These are phyloP conservation scores for Pachycephala philippinensis DNA, from an alignment of 2,113 vertebrate genomes.

Conservation along the genomic window DNA sequence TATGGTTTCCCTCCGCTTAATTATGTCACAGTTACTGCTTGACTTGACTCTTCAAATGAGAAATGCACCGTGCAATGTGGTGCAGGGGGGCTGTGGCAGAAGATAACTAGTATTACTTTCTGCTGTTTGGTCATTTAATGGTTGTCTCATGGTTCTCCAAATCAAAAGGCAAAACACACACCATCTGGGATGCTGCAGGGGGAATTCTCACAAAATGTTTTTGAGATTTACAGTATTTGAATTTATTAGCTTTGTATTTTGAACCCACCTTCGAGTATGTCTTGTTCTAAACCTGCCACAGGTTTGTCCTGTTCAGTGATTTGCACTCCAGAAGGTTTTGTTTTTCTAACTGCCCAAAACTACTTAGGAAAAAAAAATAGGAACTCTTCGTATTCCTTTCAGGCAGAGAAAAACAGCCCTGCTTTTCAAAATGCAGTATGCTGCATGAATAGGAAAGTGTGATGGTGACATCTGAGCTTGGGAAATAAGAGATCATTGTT, in stretches of 20 bases:
- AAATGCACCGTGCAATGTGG: accelerated
- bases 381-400: background rate
- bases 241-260: background rate
- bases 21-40: background rate
- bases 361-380: background rate
- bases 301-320: background rate
- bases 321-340: background rate
- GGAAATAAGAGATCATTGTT: constrained; percentile 50
- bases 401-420: constrained; percentile 16
- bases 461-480: constrained; percentile 51
- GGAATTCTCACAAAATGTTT: background rate
- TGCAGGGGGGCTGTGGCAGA: background rate
- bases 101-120: background rate
- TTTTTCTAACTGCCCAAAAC: background rate
- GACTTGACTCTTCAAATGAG: background rate
- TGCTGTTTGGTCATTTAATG: background rate
- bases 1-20: background rate
- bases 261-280: background rate
- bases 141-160: background rate
- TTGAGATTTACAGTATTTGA: background rate
- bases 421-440: constrained; percentile 13
- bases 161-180: background rate
- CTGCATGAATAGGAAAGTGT: constrained; percentile 38
- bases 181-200: background rate
- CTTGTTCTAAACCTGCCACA: background rate